These are phyloP conservation scores for Ariopsis seemanni DNA, from an alignment of 2,113 vertebrate species.

Conservation along the genomic window DNA sequence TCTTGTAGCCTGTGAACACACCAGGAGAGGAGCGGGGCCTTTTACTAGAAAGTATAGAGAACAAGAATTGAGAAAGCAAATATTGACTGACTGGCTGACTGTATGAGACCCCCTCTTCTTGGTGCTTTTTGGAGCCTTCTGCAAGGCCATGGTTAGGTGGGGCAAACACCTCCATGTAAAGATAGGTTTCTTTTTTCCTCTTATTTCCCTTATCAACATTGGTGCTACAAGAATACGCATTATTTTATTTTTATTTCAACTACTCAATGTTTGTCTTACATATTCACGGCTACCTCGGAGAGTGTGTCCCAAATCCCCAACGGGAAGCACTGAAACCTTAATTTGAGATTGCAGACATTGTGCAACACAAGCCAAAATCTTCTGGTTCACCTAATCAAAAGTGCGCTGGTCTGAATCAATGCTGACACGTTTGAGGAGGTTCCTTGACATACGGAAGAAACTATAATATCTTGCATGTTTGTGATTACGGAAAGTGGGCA, in stretches of 20 bases:
- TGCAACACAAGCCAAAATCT: constrained; percentile 5
- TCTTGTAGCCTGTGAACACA: constrained; percentile 72
- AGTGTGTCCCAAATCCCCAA: constrained; percentile 58
- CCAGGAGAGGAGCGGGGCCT: constrained; percentile 20
- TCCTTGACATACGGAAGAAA: not conserved
- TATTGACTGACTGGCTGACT: constrained; percentile 22
- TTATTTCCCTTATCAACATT: constrained; percentile 65
- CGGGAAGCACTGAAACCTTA: constrained; percentile 50
- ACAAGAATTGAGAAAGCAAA: constrained; percentile 34
- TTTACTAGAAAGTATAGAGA: constrained; percentile 33
- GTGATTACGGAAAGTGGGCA: not conserved
- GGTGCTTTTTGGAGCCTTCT: not conserved
- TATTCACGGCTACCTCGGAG: constrained; percentile 81
- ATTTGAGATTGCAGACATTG: constrained; percentile 22
- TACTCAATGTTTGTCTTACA: constrained; percentile 52
- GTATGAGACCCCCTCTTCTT: not conserved
- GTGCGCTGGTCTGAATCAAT: not conserved
- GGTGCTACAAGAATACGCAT: constrained; percentile 75
- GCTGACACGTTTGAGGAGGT: not conserved
- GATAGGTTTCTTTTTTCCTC: constrained; percentile 38
- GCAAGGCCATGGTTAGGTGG: not conserved
- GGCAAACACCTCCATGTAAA: constrained; percentile 25
- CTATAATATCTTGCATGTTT: constrained; percentile 44
- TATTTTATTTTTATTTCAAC: constrained; percentile 55
- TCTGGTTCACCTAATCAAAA: not conserved